Base-by-base conservation (phyloP, 1,140 invertebrate species). In the Oedothorax gibbosus region DNA sequence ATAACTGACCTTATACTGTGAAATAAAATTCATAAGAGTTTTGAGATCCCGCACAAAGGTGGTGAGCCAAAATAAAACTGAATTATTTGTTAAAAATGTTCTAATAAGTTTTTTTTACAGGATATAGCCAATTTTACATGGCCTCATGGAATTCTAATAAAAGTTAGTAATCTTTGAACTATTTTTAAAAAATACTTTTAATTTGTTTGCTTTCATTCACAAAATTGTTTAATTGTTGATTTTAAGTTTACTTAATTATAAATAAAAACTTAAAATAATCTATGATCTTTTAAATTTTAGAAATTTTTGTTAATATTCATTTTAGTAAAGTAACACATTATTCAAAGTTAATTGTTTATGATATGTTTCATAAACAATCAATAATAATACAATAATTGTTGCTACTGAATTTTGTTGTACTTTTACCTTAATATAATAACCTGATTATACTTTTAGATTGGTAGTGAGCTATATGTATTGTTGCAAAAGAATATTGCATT, bases 381-480 rank as follows among this genome's bases (percentile, higher is more conserved):
- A 35, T 35, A 35, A 35, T 35, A 35, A 35, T 35, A 35, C 5
- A 35, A 35, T n/a, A 35, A 2, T 35, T 2, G 35, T 35, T 35
- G 35, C 35, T 35, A 35, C 35, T 35, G 35, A 35, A 35, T 35
- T 35, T 35, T 35, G 2, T 5, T 35, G 35, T 35, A 35, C 35
- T 35, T 35, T 35, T 35, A 35, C 5, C 2, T 35, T 35, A 35
- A 35, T 2, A 14, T 20, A 7, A 66, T 66, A 66, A 12, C 49
- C 20, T 21, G 18, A 2, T 21, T 78, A 3, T 49, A 14, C 71
- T 81, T 73, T 12, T 80, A 83, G 80, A 75, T 83, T 54, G 80
- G 80, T 53, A 75, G 35, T 9, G 56, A 65, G 18, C 14, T 83
- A 11, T 83, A 75, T 75, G 71, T 65, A 10, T 65, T 83, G 21